A percentile compares a stretch with the other conserved stretches of the same genome.
These are phyloP conservation scores for Spea multiplicata DNA, from an alignment of 2,113 vertebrate species.

Conservation along the genomic window DNA sequence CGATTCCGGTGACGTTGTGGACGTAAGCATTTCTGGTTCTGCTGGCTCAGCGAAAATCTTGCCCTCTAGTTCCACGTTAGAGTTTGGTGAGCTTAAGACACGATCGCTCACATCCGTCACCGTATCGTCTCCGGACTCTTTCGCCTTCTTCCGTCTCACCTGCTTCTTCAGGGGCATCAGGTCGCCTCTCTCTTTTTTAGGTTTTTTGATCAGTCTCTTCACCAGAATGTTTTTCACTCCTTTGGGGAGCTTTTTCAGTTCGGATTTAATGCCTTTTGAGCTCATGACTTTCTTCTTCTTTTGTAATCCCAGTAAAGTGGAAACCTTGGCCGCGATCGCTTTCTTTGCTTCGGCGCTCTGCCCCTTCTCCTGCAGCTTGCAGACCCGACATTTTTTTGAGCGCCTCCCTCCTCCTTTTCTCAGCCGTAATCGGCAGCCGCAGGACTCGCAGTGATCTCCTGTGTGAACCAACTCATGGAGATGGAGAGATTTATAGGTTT, in stretches of 20 bases:
- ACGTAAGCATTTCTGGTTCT: not conserved
- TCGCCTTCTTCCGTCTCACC: not conserved
- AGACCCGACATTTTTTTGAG: constrained; percentile 22
- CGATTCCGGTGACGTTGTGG: not conserved
- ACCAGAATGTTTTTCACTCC: constrained; percentile 12
- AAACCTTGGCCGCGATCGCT: too few relatives aligned
- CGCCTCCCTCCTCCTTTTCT: constrained; percentile 6
- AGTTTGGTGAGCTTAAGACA: not conserved
- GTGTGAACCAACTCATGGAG: constrained; percentile 23
- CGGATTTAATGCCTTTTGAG: constrained; percentile 1
- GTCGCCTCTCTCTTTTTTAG: not conserved
- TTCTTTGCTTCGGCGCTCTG: not conserved
- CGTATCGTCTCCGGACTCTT: not conserved
- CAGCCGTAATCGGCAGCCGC: constrained; percentile 18
- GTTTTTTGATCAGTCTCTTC: constrained; percentile 1
- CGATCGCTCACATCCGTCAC: not conserved
- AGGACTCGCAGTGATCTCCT: constrained; percentile 16
- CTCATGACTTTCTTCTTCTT: not conserved
- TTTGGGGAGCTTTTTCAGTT: constrained; percentile 4
- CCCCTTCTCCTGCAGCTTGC: constrained; percentile 2
- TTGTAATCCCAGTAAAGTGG: too few relatives aligned
- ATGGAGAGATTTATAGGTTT: not conserved
- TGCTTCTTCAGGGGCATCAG: not conserved
- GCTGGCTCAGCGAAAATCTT: not conserved
- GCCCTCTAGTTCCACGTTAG: not conserved